These are phyloP conservation scores for Nesometra sesokonis DNA, from an alignment of 35 echinoderm and acorn worm genomes.

Conservation along the genomic window DNA sequence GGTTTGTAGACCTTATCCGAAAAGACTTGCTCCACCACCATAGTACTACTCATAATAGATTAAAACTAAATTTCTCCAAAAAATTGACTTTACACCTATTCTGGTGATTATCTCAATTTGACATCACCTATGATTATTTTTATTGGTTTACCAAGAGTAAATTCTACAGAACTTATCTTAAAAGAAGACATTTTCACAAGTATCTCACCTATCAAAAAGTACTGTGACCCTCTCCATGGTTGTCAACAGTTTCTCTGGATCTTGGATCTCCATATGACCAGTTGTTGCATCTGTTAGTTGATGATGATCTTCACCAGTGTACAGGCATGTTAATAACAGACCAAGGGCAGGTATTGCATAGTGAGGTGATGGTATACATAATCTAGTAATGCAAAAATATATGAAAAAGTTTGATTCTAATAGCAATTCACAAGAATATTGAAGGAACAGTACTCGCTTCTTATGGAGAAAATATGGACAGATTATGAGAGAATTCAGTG, in stretches of 20 bases:
- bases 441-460: not conserved
- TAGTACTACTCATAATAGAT: too few species aligned
- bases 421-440: not conserved
- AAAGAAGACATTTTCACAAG: not conserved
- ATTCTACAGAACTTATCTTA: too few species aligned
- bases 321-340: constrained; percentile 65
- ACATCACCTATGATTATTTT: too few species aligned
- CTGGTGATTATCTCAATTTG: too few species aligned
- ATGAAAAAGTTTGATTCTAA: not conserved
- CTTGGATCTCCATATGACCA: constrained; percentile 43
- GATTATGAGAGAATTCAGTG: too few species aligned
- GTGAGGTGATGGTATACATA: constrained; percentile 72
- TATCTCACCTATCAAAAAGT: constrained; percentile 88
- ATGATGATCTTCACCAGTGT: constrained; percentile 46
- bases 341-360: constrained; percentile 67
- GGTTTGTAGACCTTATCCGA: too few species aligned
- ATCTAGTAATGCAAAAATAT: constrained; percentile 2
- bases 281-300: constrained; percentile 18
- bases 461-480: too few species aligned
- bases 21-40: too few species aligned
- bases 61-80: too few species aligned
- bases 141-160: too few species aligned
- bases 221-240: constrained; percentile 85
- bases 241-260: constrained; percentile 67
- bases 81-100: too few species aligned